phyloP scores from a whole-genome alignment of 2,888 invertebrate species.

The Zygaena filipendulae region DNA sequence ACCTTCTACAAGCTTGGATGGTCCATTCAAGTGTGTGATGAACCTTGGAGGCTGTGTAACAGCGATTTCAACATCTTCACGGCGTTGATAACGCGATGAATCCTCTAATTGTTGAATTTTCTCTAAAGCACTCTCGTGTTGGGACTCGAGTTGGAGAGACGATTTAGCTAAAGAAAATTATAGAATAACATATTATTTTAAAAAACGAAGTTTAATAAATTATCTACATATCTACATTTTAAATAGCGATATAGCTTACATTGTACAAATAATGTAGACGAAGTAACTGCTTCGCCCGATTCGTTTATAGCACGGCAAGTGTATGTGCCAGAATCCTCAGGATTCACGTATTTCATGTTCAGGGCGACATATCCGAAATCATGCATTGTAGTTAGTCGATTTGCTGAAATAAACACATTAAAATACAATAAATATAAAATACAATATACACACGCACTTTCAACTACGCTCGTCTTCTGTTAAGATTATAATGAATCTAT shows the following conservation, averaged over 20 bases:
- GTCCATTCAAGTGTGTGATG: constrained; percentile 87
- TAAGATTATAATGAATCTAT: too few relatives aligned
- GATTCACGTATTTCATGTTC: constrained; percentile 93
- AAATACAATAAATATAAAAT: too few relatives aligned
- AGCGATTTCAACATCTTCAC: constrained; percentile 82
- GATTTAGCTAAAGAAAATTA: constrained; percentile 75
- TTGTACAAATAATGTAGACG: constrained; percentile 90
- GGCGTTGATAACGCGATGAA: constrained; percentile 78
- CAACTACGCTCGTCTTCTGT: too few relatives aligned
- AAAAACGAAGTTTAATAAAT: constrained; percentile 1
- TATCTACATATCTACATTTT: constrained; percentile 1
- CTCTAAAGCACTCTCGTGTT: constrained; percentile 88
- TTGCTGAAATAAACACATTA: constrained; percentile 64
- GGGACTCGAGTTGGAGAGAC: constrained; percentile 86
- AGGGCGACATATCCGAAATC: constrained; percentile 98
- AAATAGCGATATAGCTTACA: constrained; percentile 68
- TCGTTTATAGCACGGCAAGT: constrained; percentile 94
- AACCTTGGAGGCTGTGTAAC: constrained; percentile 88
- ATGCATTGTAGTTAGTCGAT: constrained; percentile 93
- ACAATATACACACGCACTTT: too few relatives aligned
- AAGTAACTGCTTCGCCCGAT: constrained; percentile 94
- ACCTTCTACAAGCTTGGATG: constrained; percentile 84
- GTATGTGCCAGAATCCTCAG: constrained; percentile 96
- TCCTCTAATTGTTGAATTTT: constrained; percentile 91
- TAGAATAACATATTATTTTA: constrained; percentile 1